Conservation (phyloP, 2,888 invertebrate species). For the Eristalinus sepulchralis region DNA sequence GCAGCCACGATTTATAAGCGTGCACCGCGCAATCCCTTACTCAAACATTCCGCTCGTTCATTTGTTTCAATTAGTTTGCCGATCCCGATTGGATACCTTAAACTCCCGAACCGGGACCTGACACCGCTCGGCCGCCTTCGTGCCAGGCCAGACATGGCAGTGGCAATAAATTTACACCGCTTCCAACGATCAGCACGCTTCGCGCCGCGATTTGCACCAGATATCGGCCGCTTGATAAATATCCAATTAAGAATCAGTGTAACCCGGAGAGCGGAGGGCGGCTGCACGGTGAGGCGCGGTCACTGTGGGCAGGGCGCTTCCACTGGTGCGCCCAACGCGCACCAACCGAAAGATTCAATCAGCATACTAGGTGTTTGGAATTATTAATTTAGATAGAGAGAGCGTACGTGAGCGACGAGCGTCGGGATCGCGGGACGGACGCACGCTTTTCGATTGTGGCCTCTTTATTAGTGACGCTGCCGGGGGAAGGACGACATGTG, state of each 20-base stretch:
- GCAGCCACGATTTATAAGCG: conserved; percentile 49
- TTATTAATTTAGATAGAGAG: conserved; percentile 67
- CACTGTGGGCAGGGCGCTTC: conserved; percentile 28
- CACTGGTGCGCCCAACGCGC: neutral
- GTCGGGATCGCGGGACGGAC: neutral
- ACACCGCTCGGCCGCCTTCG: conserved; percentile 58
- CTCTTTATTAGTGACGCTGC: conserved; percentile 53
- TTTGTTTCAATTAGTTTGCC: conserved; percentile 68
- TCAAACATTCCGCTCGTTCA: conserved; percentile 57
- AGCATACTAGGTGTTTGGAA: conserved; percentile 64
- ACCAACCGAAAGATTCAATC: conserved; percentile 59
- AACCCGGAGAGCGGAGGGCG: conserved; percentile 14
- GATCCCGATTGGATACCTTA: conserved; percentile 53
- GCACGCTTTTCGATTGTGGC: conserved; percentile 26
- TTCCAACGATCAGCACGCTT: conserved; percentile 48
- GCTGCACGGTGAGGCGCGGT: neutral
- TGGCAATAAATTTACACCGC: conserved; percentile 58
- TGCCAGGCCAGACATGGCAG: conserved; percentile 50
- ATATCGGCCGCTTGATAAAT: conserved; percentile 63
- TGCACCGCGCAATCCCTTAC: conserved; percentile 53
- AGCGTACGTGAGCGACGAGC: neutral
- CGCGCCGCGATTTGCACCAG: conserved; percentile 52
- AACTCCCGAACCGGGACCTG: conserved; percentile 49
- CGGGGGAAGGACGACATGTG: conserved; percentile 4
- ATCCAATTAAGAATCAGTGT: conserved; percentile 68